Conservation (phyloP, 2,888 invertebrate genomes). For the Sturmia bella region DNA sequence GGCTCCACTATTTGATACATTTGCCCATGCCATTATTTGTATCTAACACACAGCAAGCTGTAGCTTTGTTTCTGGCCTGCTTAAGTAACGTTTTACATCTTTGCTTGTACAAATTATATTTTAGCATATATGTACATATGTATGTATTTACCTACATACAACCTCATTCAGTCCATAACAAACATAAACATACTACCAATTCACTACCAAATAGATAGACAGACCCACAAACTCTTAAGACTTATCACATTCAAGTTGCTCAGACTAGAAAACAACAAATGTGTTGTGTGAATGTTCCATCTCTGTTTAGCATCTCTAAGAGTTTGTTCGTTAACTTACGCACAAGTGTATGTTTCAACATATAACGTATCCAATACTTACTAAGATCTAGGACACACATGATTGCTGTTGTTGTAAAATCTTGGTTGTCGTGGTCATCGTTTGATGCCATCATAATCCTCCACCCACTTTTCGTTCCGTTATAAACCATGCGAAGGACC, state of each 20-base stretch:
- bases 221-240: constrained; percentile 26
- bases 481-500: constrained; percentile 8
- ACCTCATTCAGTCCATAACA: constrained; percentile 13
- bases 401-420: constrained; percentile 59
- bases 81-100: constrained; percentile 64
- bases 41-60: constrained; percentile 16
- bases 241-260: constrained; percentile 24
- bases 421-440: constrained; percentile 62
- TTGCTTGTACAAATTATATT: constrained; percentile 69
- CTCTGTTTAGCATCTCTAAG: constrained; percentile 52
- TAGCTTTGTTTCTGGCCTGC: constrained; percentile 46
- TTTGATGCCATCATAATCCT: constrained; percentile 55
- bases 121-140: constrained; percentile 34
- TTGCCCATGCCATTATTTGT: constrained; percentile 14
- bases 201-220: constrained; percentile 7
- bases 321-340: constrained; percentile 55
- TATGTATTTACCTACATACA: background rate
- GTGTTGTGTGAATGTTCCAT: constrained; percentile 50
- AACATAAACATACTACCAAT: constrained; percentile 9
- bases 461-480: constrained; percentile 25
- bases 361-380: constrained; percentile 3
- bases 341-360: constrained; percentile 28
- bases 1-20: constrained; percentile 3
- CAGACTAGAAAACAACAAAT: constrained; percentile 47
- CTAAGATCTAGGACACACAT: constrained; percentile 65